Base-by-base conservation (phyloP, 2,888 invertebrate species). In the Drosophila fulvimacula region DNA sequence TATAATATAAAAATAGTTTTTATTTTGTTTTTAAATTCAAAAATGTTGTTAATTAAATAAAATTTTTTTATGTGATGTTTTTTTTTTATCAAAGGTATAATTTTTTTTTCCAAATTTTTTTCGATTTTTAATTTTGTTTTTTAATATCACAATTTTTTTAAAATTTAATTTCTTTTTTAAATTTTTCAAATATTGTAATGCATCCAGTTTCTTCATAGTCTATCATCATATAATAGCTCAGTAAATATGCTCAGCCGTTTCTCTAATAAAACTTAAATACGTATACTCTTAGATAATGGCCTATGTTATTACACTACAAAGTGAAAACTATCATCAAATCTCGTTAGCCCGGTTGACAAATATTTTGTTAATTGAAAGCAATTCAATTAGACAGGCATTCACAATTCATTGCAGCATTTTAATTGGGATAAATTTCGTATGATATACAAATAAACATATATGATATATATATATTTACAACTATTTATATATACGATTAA, bases 321-420 rank as follows among this genome's bases (percentile, higher is more conserved):
- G 19, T 21, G 21, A 5, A 38, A 49, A 21, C 13, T 41, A n/a
- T 32, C n/a, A 19, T 19, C 21, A 21, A 27, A 52, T 32, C 5
- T 32, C 10, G 19, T 32, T 51, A n/a, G 32, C 24, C 32, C 13
- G 13, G 34, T 39, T 39, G 41, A 13, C 51, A 32, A n/a, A 5
- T 34, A 32, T 15, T 48, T 48, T 63, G 46, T 17, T 61, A 63
- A 61, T 61, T 60, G 32, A n/a, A 5, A 61, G 3, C 38, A 59
- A 59, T 58, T 49, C 58, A 49, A 36, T 58, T 10, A 17, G 36
- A 38, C 15, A 13, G 21, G 0, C 24, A 38, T 44, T 44, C 44
- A 21, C 7, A 24, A 32, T 61, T 13, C 15, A 13, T 15, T 19
- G 13, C 17, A 34, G 17, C 21, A 48, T 55, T 62, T 68, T 34